Evolutionary conservation across 2,113 vertebrate species (phyloP).

Genomic region (Xiphophorus maculatus): DNA sequence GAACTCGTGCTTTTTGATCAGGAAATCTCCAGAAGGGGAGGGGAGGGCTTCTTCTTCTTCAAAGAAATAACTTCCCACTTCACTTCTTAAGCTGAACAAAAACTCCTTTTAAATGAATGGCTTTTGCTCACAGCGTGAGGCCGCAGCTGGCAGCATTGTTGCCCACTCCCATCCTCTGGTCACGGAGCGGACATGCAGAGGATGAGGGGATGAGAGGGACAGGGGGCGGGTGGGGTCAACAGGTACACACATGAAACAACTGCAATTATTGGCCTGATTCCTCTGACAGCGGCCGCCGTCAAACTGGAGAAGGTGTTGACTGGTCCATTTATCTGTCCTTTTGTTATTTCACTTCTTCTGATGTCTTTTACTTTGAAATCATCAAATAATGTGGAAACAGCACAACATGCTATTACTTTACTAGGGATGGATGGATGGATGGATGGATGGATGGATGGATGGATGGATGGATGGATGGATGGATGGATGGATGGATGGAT

Average conservation of each 20-base stretch:
- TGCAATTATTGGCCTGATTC: slow-evolving; percentile 51
- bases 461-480: neutral
- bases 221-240: slow-evolving; percentile 36
- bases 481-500: neutral
- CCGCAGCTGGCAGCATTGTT: slow-evolving; percentile 78
- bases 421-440: too few species aligned
- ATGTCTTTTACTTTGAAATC: slow-evolving; percentile 10
- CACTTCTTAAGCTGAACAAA: slow-evolving; percentile 75
- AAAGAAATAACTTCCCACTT: slow-evolving; percentile 81
- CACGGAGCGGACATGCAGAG: slow-evolving; percentile 51
- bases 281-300: neutral
- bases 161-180: slow-evolving; percentile 50
- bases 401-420: neutral
- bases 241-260: slow-evolving; percentile 73
- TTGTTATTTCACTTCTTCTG: slow-evolving; percentile 10
- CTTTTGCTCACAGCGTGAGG: slow-evolving; percentile 72
- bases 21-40: slow-evolving; percentile 66
- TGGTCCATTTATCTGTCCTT: slow-evolving; percentile 25
- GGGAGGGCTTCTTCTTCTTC: slow-evolving; percentile 56
- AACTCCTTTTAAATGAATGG: slow-evolving; percentile 72
- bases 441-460: neutral
- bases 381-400: slow-evolving; percentile 11
- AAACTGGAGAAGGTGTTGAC: slow-evolving; percentile 30
- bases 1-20: slow-evolving; percentile 69
- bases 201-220: slow-evolving; percentile 48